Evolutionary conservation across 2,797 vertebrate genomes (phyloP).

Genomic region (Microhierax caerulescens): DNA sequence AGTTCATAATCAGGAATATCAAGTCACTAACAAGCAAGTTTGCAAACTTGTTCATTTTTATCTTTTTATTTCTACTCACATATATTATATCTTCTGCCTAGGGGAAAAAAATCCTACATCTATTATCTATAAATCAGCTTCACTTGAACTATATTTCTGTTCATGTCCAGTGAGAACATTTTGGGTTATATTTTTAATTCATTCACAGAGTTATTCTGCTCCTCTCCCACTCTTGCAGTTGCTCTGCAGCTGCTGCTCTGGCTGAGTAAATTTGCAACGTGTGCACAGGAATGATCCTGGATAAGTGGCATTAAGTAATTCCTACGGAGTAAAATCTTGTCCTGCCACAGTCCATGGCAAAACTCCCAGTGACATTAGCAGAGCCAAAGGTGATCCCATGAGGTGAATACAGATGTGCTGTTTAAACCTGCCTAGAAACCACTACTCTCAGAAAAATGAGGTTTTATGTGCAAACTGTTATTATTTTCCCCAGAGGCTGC

Average conservation of each 20-base stretch:
- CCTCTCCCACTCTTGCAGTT: not conserved
- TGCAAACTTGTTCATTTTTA: not conserved
- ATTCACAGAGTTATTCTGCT: not conserved
- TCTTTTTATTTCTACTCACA: not conserved
- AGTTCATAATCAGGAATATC: conserved; percentile 34
- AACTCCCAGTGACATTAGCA: not conserved
- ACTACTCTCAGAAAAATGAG: not conserved
- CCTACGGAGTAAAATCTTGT: not conserved
- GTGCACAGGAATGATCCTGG: not conserved
- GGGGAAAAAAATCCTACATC: not conserved
- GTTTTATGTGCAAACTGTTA: not conserved
- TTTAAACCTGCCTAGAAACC: conserved; percentile 2
- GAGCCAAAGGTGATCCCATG: not conserved
- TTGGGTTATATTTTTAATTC: not conserved
- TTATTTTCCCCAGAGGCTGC: not conserved
- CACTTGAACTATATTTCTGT: not conserved
- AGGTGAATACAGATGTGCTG: not conserved
- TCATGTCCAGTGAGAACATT: not conserved
- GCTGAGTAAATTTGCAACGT: not conserved
- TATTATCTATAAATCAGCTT: not conserved
- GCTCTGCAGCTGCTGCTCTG: conserved; percentile 23
- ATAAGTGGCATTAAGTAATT: not conserved
- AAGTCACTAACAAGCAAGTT: not conserved
- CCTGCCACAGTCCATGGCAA: not conserved
- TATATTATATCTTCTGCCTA: not conserved